Percentiles rank a stretch among this genome's conserved stretches.
These are phyloP conservation scores for Grammomys dolichurus DNA, from an alignment of 2,113 vertebrate species.

Conservation along the genomic window DNA sequence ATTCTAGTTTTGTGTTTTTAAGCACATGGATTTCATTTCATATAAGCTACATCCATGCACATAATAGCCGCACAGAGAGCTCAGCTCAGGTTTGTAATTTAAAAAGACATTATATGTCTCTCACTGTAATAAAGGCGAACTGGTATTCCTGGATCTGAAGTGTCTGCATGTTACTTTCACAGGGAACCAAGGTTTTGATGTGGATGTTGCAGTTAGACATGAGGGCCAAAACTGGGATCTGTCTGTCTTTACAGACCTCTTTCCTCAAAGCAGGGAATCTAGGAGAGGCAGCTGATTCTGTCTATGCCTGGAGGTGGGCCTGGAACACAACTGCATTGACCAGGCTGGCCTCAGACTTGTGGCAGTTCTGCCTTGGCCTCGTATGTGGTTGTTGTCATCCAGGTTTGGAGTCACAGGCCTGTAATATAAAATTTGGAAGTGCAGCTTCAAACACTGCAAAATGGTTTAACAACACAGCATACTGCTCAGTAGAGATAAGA, in stretches of 20 bases:
- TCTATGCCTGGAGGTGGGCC: neutral
- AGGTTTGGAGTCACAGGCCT: neutral
- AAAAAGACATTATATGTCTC: conserved; percentile 35
- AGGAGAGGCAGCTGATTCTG: neutral
- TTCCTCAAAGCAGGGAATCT: neutral
- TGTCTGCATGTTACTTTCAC: conserved; percentile 33
- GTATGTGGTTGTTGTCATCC: neutral
- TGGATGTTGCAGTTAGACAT: neutral
- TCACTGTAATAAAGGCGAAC: conserved; percentile 58
- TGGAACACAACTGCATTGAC: too few species aligned
- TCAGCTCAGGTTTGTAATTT: conserved; percentile 72
- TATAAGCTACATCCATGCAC: neutral
- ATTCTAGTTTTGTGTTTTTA: conserved; percentile 60
- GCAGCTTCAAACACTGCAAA: too few species aligned
- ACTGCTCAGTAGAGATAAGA: neutral
- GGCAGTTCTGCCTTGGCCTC: neutral
- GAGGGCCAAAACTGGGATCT: neutral
- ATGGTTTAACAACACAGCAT: too few species aligned
- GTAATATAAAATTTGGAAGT: too few species aligned
- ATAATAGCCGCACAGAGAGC: neutral
- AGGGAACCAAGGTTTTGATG: conserved; percentile 49
- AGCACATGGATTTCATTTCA: conserved; percentile 6
- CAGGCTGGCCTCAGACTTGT: neutral
- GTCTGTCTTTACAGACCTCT: neutral
- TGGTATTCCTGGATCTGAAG: conserved; percentile 57